Conservation (phyloP, 2,888 invertebrate genomes). For the Lottia gigantea region DNA sequence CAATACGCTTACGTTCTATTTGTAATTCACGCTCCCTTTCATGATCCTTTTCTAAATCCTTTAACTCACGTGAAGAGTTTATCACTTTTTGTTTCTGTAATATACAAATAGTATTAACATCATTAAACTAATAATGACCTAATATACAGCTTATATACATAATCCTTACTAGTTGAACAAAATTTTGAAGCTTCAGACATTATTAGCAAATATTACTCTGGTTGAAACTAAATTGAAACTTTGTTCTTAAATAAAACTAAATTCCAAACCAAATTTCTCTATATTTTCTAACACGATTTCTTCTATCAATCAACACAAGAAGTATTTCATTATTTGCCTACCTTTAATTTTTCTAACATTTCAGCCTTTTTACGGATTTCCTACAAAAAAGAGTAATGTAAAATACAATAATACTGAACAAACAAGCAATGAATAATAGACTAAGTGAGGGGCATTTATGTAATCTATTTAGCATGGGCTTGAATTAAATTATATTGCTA, state of each 20-base stretch:
- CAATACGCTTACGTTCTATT: conserved; percentile 33
- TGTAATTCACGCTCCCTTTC: conserved; percentile 38
- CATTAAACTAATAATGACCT: too few relatives aligned
- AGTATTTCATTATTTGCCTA: conserved; percentile 29
- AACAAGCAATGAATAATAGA: too few relatives aligned
- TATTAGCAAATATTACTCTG: too few relatives aligned
- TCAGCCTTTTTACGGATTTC: conserved; percentile 65
- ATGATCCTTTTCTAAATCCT: conserved; percentile 41
- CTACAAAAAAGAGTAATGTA: conserved; percentile 36
- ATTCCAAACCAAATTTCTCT: too few relatives aligned
- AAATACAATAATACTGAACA: too few relatives aligned
- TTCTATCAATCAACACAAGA: neutral
- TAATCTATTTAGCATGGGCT: too few relatives aligned
- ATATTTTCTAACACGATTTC: too few relatives aligned
- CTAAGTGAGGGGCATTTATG: too few relatives aligned
- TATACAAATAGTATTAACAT: too few relatives aligned
- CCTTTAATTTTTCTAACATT: conserved; percentile 61
- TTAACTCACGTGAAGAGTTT: conserved; percentile 46
- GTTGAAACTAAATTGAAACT: too few relatives aligned
- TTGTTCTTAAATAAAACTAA: too few relatives aligned
- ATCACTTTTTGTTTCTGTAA: conserved; percentile 51
- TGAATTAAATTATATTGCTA: too few relatives aligned
- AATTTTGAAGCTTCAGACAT: neutral
- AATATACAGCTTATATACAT: neutral
- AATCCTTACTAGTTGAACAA: neutral